Base-by-base conservation (phyloP, 2,797 vertebrate genomes). In the Tenualosa ilisha region DNA sequence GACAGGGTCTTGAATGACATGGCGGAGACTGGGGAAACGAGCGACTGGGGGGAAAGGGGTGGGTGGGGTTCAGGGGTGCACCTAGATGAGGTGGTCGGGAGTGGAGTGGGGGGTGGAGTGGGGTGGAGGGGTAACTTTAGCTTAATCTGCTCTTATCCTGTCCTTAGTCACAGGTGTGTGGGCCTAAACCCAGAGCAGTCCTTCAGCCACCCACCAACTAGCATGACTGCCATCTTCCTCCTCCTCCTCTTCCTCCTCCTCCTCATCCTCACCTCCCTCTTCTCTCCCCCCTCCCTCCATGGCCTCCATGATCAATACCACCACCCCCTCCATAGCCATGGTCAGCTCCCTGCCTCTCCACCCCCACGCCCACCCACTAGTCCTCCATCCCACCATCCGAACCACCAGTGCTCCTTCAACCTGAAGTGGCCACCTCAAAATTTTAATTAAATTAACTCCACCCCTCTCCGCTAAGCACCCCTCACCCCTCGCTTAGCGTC, bases 101-200 rank as follows among this genome's bases (percentile, higher is more conserved):
- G 87, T 79, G 24, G 90, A 87, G n/a, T n/a, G 72, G 82, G 81
- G 63, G 86, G 0, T 85, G 86, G 65, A 8, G 24, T 2, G 65
- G 37, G 68, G 68, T 17, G 83, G 91, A 91, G 85, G 43, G 51
- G 93, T 94, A 94, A 95, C 93, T 92, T 92, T 95, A 96, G 95
- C 96, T 96, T 96, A 96, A 96, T 96, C 95, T 96, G 91, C 92
- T 88, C 88, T 92, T 94, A 94, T 91, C 93, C 93, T 92, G 88
- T 90, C 93, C 89, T 92, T 89, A 91, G 91, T 91, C 89, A 87
- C 93, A 94, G 94, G 91, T 94, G 94, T 95, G 92, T 93, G 92
- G 93, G 90, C 92, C 93, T 94, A 93, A 94, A 89, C 89, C 88
- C 85, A 24, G 0, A 85, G 85, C 84, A 88, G 87, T 61, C 46